These are phyloP conservation scores for Anagyrus pseudococci DNA, from an alignment of 2,888 invertebrate species.

Conservation along the genomic window DNA sequence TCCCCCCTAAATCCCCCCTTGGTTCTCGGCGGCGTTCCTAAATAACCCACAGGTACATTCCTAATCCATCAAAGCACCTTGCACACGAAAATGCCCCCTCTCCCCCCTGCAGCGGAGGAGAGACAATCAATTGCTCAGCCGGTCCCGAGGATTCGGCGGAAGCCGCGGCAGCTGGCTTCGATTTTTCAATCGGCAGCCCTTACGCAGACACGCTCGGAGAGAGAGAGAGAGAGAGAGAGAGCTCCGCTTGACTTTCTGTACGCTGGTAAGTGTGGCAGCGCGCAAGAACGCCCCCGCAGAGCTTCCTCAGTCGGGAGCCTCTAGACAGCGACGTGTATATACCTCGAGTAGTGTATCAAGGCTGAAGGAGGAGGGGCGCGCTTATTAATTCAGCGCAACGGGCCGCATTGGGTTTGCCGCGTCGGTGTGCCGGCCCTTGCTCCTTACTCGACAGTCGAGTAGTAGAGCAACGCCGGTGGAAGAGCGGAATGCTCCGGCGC, in stretches of 20 bases:
- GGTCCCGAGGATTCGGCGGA: background rate
- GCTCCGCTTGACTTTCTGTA: no score
- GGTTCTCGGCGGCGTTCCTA: background rate
- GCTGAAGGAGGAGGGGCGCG: background rate
- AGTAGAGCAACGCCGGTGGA: no score
- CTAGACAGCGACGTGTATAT: no score
- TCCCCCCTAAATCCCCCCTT: background rate
- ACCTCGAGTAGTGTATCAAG: conserved; percentile 21
- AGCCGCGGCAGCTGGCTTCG: conserved; percentile 14
- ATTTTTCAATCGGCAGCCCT: conserved; percentile 28
- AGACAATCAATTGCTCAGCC: conserved; percentile 19
- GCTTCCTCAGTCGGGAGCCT: background rate
- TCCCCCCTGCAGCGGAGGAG: background rate
- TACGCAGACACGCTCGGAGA: background rate
- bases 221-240: background rate
- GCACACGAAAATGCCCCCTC: no score
- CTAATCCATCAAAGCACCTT: no score
- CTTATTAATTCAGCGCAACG: conserved; percentile 25
- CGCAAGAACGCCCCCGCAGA: background rate
- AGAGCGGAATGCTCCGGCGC: background rate
- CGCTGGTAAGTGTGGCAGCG: no score
- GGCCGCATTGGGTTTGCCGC: conserved; percentile 22
- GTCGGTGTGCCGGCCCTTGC: conserved; percentile 10
- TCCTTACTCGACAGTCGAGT: background rate
- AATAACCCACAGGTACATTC: conserved; percentile 18